These are phyloP conservation scores for Andrena hattorfiana DNA, from an alignment of 2,888 invertebrate genomes.

Conservation along the genomic window DNA sequence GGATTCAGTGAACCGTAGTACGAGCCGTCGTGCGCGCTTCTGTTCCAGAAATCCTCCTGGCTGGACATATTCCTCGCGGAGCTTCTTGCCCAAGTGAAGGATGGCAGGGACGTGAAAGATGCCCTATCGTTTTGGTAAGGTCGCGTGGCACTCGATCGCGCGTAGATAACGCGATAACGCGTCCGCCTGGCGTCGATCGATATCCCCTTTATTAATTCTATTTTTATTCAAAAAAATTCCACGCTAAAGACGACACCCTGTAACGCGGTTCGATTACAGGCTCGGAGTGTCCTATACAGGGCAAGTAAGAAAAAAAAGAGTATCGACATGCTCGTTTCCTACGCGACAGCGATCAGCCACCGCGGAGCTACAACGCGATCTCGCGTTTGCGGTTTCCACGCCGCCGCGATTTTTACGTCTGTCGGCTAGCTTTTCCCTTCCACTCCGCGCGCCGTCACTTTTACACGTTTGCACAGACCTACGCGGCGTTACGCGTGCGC, in stretches of 20 bases:
- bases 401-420: constrained; percentile 7
- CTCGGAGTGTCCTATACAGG: not conserved
- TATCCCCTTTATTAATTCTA: not conserved
- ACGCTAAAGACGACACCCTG: not conserved
- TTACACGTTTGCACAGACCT: not conserved
- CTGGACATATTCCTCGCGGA: constrained; percentile 89
- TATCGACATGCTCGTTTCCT: constrained; percentile 15
- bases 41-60: constrained; percentile 88
- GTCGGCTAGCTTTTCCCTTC: not conserved
- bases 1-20: not conserved
- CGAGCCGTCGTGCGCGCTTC: not conserved
- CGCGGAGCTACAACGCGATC: constrained; percentile 57
- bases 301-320: not conserved
- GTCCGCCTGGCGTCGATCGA: not conserved
- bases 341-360: constrained; percentile 14
- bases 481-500: too few species aligned
- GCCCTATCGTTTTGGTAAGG: constrained; percentile 88
- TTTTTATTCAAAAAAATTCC: not conserved
- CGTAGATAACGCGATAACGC: not conserved
- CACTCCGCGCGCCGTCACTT: constrained; percentile 11
- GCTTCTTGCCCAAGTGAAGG: constrained; percentile 87
- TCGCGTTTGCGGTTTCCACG: constrained; percentile 46
- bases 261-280: not conserved
- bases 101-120: constrained; percentile 87
- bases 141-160: constrained; percentile 14